These are phyloP conservation scores for Actinopyga echinites DNA, from an alignment of 53 echinoderm and acorn worm species.

Conservation along the genomic window DNA sequence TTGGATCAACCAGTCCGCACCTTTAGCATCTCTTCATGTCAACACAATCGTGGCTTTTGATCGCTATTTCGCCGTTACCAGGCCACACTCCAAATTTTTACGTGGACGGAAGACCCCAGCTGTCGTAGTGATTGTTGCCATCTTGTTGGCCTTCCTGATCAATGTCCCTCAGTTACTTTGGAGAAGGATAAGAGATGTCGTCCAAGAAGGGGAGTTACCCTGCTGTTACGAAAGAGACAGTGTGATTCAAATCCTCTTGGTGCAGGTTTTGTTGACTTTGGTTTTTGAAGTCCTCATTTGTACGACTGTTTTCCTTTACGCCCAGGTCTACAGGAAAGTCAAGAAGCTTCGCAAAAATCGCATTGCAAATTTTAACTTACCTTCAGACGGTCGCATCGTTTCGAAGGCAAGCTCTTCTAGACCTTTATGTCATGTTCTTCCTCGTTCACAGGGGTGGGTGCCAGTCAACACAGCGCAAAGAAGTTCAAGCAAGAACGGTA, in stretches of 20 bases:
- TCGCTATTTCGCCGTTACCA: constrained; percentile 19
- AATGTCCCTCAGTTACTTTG: constrained; percentile 14
- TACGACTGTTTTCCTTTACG: background rate
- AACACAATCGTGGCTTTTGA: constrained; percentile 29
- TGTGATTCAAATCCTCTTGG: background rate
- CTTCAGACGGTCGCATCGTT: too few species aligned
- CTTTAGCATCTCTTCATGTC: constrained; percentile 7
- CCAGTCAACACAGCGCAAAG: too few species aligned
- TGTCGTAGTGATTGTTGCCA: background rate
- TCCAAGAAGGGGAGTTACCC: background rate
- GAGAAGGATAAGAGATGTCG: constrained; percentile 5
- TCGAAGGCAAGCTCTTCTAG: too few species aligned
- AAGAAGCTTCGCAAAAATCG: background rate
- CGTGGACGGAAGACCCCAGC: background rate
- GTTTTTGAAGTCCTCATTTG: background rate
- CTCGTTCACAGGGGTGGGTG: too few species aligned
- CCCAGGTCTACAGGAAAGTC: background rate
- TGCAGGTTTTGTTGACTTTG: background rate
- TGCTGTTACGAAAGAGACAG: background rate
- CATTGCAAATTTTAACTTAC: background rate
- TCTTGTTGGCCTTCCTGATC: constrained; percentile 2
- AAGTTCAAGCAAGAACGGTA: too few species aligned
- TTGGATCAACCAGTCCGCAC: constrained; percentile 13
- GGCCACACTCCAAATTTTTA: background rate
- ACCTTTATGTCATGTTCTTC: too few species aligned